Conservation (phyloP, 2,888 invertebrate genomes). For the Meghimatium bilineatum region DNA sequence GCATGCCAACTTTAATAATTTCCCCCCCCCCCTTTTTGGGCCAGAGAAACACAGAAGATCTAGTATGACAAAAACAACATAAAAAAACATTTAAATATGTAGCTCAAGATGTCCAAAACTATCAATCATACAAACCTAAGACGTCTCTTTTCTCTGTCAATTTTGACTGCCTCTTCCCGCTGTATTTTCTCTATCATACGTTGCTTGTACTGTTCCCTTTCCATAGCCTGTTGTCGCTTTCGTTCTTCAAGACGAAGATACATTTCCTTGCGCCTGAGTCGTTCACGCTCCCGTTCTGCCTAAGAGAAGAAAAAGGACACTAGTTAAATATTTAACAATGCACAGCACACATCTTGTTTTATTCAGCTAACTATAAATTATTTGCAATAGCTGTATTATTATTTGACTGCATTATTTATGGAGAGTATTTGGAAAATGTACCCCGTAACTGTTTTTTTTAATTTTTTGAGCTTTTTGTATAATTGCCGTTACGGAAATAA, state of each 20-base stretch:
- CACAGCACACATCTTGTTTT: neutral
- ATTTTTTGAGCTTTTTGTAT: too few relatives aligned
- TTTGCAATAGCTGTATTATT: too few relatives aligned
- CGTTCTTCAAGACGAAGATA: slow-evolving; percentile 39
- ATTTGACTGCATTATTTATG: too few relatives aligned
- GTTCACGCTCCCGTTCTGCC: slow-evolving; percentile 76
- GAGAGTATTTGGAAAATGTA: too few relatives aligned
- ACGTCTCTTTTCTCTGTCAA: slow-evolving; percentile 80
- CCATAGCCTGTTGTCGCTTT: slow-evolving; percentile 81
- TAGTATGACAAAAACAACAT: neutral
- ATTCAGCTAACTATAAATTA: too few relatives aligned
- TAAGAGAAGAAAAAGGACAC: neutral
- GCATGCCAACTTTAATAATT: too few relatives aligned
- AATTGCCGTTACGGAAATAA: too few relatives aligned
- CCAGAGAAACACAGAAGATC: too few relatives aligned
- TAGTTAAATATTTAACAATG: neutral
- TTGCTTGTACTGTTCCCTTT: slow-evolving; percentile 86
- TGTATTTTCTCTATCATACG: slow-evolving; percentile 84
- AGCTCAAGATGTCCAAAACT: neutral
- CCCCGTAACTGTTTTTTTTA: too few relatives aligned
- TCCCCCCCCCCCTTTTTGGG: too few relatives aligned
- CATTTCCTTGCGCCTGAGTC: slow-evolving; percentile 81
- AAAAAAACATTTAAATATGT: neutral
- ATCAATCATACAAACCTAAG: slow-evolving; percentile 60
- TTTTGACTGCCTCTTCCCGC: slow-evolving; percentile 88